Evolutionary conservation across 1,140 invertebrate genomes (phyloP), one percentile per base, ranked within the genome.

Genomic region (Orchestia grillus): DNA sequence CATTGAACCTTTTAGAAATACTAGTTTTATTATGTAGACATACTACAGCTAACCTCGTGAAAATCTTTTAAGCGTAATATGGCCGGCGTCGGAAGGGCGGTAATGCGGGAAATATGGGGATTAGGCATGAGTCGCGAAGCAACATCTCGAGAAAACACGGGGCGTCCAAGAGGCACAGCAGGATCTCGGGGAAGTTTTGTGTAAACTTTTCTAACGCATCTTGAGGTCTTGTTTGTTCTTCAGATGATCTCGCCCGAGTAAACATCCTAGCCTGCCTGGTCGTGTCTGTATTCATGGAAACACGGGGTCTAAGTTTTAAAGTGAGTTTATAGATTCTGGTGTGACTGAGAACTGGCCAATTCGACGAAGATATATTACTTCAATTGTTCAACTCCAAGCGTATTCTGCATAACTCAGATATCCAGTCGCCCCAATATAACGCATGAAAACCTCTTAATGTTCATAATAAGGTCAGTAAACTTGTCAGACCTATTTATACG

Each of bases 211-310:
- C 88, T 90, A 90, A 41, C 4, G 28, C 43, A 90, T 90, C 88
- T 41, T 90, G 88, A 28, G n/a, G 43, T 42, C 88, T 41, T 90
- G 88, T 90, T 90, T 90, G 88, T 90, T 41, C 88, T 44, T 42
- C n/a, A 41, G 88, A 41, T 90, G 88, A 90, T 90, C 41, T 90
- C 88, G 88, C 36, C 88, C 88, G 43, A 90, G n/a, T 41, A 42
- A 90, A 90, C 88, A 42, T 90, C 88, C 43, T 43, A 42, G 88
- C 88, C 88, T 90, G 88, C 88, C 88, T 90, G 88, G 88, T 90
- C 88, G 43, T 44, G 43, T 90, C 15, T 15, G 88, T 42, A 77
- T 77, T 77, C 62, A 23, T 15, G 11, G 62, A 77, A 77, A 77
- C 62, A 77, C 62, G 28, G 62, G 36, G 62, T 77, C 62, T 19